phyloP scores from a whole-genome alignment of 2,888 invertebrate genomes.

The Achlya flavicornis region DNA sequence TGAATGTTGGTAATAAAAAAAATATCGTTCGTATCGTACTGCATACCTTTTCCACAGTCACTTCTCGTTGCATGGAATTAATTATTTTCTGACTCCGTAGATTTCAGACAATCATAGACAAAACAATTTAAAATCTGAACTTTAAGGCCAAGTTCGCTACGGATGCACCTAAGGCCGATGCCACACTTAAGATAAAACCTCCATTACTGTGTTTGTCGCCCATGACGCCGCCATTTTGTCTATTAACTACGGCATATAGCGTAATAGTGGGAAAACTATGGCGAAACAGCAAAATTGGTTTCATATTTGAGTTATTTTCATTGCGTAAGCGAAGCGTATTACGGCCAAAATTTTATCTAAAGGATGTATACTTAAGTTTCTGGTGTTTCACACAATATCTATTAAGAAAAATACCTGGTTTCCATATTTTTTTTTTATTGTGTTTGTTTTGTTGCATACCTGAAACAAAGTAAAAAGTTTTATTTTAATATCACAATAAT shows the following conservation, averaged over 20 bases:
- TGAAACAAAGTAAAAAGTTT: conserved; percentile 16
- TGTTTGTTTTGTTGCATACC: conserved; percentile 5
- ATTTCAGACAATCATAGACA: conserved; percentile 56
- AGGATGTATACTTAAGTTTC: conserved; percentile 23
- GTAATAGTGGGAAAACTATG: conserved; percentile 75
- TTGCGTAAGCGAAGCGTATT: conserved; percentile 34
- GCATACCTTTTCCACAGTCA: not conserved
- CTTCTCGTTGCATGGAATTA: not conserved
- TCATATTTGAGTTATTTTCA: conserved; percentile 49
- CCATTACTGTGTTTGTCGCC: conserved; percentile 77
- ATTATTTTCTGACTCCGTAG: conserved; percentile 16
- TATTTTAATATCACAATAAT: conserved; percentile 37
- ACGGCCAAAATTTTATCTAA: not conserved
- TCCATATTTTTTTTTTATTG: not conserved
- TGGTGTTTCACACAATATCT: conserved; percentile 18
- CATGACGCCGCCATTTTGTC: conserved; percentile 76
- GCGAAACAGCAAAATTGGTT: conserved; percentile 61
- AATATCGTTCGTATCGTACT: conserved; percentile 15
- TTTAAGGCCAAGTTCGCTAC: conserved; percentile 44
- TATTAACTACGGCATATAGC: conserved; percentile 62
- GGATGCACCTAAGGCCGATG: conserved; percentile 79
- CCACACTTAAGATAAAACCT: conserved; percentile 71
- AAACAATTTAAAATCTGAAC: conserved; percentile 36
- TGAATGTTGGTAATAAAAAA: conserved; percentile 26
- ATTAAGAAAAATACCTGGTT: conserved; percentile 8